These are phyloP conservation scores for Cataglyphis livida DNA, from an alignment of 2,888 invertebrate genomes.

Conservation along the genomic window DNA sequence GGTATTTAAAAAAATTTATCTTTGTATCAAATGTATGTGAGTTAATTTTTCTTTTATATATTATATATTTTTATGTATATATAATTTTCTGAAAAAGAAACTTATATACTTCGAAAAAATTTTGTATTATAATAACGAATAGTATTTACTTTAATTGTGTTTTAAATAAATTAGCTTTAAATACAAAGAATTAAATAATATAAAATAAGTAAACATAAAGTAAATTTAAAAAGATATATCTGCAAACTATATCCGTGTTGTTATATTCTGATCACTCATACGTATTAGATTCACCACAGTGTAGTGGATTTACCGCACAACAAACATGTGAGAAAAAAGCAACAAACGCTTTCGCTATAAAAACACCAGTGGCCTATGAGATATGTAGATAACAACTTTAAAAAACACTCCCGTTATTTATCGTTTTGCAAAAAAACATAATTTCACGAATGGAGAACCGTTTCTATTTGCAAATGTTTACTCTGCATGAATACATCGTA, in stretches of 20 bases:
- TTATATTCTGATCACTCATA: constrained; percentile 38
- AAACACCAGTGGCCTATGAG: constrained; percentile 32
- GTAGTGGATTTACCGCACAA: constrained; percentile 31
- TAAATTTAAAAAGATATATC: neutral
- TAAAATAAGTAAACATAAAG: neutral
- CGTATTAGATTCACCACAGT: constrained; percentile 23
- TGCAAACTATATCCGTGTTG: constrained; percentile 16
- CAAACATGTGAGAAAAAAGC: constrained; percentile 43
- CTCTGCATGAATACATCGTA: constrained; percentile 31
- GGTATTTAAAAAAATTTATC: neutral
- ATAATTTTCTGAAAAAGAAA: neutral
- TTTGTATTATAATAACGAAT: neutral
- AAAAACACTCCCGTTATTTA: constrained; percentile 40
- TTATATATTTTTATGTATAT: neutral
- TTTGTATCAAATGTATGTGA: neutral
- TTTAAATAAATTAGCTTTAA: neutral
- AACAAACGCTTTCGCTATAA: constrained; percentile 31
- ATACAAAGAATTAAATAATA: neutral
- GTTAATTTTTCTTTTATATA: neutral
- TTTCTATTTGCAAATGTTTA: constrained; percentile 43
- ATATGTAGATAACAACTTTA: constrained; percentile 38
- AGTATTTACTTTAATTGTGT: neutral
- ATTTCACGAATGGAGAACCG: constrained; percentile 37
- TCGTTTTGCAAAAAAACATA: constrained; percentile 35
- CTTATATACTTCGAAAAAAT: neutral